Percentiles rank a stretch among this genome's conserved stretches.
Conservation (phyloP, 2,888 invertebrate genomes). For the Mechanitis mazaeus region DNA sequence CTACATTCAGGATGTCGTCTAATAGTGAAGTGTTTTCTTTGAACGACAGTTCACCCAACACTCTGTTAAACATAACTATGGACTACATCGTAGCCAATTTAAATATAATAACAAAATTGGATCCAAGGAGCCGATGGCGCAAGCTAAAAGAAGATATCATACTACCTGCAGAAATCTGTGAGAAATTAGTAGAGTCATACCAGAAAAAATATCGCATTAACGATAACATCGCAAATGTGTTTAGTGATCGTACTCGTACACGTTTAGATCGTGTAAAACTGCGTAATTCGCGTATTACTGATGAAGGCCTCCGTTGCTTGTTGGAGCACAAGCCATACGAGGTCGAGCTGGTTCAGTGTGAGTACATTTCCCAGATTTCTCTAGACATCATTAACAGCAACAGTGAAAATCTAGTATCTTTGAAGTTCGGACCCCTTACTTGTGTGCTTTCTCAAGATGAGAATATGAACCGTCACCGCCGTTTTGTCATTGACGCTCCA, state of each 20-base stretch:
- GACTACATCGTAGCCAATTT: slow-evolving; percentile 79
- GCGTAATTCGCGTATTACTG: slow-evolving; percentile 83
- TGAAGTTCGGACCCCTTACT: slow-evolving; percentile 83
- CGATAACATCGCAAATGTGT: slow-evolving; percentile 83
- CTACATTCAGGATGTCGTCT: slow-evolving; percentile 45
- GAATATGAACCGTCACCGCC: slow-evolving; percentile 52
- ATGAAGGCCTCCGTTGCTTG: slow-evolving; percentile 82
- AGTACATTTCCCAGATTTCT: slow-evolving; percentile 78
- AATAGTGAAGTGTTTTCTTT: slow-evolving; percentile 44
- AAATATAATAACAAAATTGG: slow-evolving; percentile 75
- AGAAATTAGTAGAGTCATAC: slow-evolving; percentile 78
- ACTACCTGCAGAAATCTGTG: slow-evolving; percentile 84
- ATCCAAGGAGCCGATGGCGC: slow-evolving; percentile 61
- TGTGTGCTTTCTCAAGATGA: slow-evolving; percentile 77
- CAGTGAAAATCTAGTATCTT: slow-evolving; percentile 81
- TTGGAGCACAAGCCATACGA: slow-evolving; percentile 84
- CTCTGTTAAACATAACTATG: slow-evolving; percentile 79
- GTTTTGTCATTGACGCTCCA: slow-evolving; percentile 77
- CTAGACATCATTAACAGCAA: slow-evolving; percentile 82
- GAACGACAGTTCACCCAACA: slow-evolving; percentile 72
- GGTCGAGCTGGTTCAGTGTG: slow-evolving; percentile 86
- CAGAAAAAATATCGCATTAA: slow-evolving; percentile 76
- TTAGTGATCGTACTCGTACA: slow-evolving; percentile 84
- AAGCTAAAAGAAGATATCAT: slow-evolving; percentile 78
- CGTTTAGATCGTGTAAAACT: slow-evolving; percentile 82